These are phyloP conservation scores for Bibio marci DNA, from an alignment of 2,888 invertebrate species.

Conservation along the genomic window DNA sequence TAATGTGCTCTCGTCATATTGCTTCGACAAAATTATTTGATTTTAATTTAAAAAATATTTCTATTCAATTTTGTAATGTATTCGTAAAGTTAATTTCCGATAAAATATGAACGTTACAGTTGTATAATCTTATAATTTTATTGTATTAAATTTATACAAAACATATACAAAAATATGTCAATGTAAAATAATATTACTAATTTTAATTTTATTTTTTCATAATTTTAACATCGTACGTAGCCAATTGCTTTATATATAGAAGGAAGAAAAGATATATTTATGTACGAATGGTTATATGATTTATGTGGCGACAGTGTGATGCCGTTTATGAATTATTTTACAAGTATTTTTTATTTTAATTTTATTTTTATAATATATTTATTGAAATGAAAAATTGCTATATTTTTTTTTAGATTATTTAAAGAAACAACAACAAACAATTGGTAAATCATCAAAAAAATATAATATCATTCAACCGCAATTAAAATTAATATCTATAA, in stretches of 20 bases:
- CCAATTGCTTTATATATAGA: conserved; percentile 18
- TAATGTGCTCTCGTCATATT: no score
- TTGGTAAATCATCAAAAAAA: conserved; percentile 12
- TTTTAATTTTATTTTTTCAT: neutral
- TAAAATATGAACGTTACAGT: no score
- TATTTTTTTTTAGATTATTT: conserved; percentile 14
- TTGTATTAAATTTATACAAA: no score
- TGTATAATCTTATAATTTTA: no score
- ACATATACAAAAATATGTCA: neutral
- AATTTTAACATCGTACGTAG: conserved; percentile 12
- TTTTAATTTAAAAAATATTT: no score
- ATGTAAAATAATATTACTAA: neutral
- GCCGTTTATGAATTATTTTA: conserved; percentile 23
- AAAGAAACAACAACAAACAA: conserved; percentile 15
- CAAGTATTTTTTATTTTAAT: conserved; percentile 10
- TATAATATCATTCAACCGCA: conserved; percentile 19
- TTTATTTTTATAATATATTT: no score
- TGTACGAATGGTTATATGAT: conserved; percentile 27
- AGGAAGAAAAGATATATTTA: conserved; percentile 24
- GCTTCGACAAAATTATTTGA: no score
- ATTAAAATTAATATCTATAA: conserved; percentile 19
- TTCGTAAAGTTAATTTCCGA: no score
- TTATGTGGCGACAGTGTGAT: conserved; percentile 23
- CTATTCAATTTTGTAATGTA: no score
- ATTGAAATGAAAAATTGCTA: neutral